Conservation (phyloP, 1,140 invertebrate genomes). For the Drosophila pachea region DNA sequence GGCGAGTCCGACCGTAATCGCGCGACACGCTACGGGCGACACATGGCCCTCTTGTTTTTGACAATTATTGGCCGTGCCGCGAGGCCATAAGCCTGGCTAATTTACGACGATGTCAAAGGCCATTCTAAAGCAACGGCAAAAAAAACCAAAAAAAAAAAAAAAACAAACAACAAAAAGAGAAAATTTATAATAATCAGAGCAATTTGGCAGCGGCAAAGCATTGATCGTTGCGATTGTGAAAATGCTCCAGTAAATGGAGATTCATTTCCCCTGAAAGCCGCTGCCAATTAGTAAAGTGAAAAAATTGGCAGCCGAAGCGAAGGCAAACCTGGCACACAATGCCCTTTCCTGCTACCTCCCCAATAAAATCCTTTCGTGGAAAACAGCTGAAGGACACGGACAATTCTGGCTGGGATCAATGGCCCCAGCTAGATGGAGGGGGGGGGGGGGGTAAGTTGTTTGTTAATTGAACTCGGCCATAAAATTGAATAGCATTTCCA, state of each 20-base stretch:
- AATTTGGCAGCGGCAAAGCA: background rate
- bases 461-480: conserved; percentile 60
- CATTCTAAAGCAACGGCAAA: background rate
- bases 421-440: too few relatives aligned
- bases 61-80: conserved; percentile 30
- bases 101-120: conserved; percentile 49
- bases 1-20: background rate
- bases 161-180: background rate
- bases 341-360: background rate
- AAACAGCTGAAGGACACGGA: too few relatives aligned
- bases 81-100: conserved; percentile 41
- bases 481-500: conserved; percentile 39
- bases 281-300: conserved; percentile 36
- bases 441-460: conserved; percentile 16
- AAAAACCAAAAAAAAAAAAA: conserved; percentile 13
- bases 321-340: conserved; percentile 1
- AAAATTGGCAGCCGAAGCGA: conserved; percentile 46
- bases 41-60: conserved; percentile 23
- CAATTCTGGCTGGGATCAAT: background rate
- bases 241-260: background rate
- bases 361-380: too few relatives aligned
- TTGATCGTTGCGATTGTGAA: background rate
- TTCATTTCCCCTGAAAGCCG: background rate
- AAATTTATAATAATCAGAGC: background rate
- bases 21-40: conserved; percentile 35